Evolutionary conservation across 2,888 invertebrate genomes (phyloP), one percentile per base, ranked within the genome.

Genomic region (Dryobota labecula): DNA sequence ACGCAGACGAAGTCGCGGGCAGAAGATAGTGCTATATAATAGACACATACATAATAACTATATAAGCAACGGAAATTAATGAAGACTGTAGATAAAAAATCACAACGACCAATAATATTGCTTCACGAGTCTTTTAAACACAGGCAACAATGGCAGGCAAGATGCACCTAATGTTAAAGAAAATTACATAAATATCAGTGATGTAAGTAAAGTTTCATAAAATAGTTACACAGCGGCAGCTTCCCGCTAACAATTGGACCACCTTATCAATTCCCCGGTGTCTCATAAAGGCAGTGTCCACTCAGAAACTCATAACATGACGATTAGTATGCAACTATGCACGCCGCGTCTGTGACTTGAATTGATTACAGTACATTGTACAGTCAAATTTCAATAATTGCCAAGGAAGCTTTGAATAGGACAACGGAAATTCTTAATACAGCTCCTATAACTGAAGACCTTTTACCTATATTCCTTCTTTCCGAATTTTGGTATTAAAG

Each of bases 251-350:
- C 54, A 58, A 45, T 70, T 56, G 47, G 30, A 49, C 47, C 33
- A 36, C 27, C 47, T 36, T 30, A 62, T 65, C 63, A 74, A 62
- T 75, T 75, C 70, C 30, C 53, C 18, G 11, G 33, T 24, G 70
- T 1, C 70, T 64, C 68, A 77, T 81, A 69, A 54, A 73, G 62
- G 62, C 68, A 51, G 15, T 77, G 80, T 80, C 80, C 80, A 81
- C 69, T 81, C 54, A 62, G 69, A 69, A 60, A 65, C 78, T 81
- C 82, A 82, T 81, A 81, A 80, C 78, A 69, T 27, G 15, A 9
- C 51, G 68, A 73, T 80, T 81, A 80, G 73, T 80, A 80, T 80
- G 82, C 82, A 80, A 56, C 65, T 69, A 66, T 77, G 73, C 78
- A 73, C 24, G 43, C 63, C 49, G 56, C 27, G 66, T 81, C 73